Evolutionary conservation across 2,797 vertebrate species (phyloP), one percentile per base, ranked within the genome.

Genomic region (Strix occidentalis): DNA sequence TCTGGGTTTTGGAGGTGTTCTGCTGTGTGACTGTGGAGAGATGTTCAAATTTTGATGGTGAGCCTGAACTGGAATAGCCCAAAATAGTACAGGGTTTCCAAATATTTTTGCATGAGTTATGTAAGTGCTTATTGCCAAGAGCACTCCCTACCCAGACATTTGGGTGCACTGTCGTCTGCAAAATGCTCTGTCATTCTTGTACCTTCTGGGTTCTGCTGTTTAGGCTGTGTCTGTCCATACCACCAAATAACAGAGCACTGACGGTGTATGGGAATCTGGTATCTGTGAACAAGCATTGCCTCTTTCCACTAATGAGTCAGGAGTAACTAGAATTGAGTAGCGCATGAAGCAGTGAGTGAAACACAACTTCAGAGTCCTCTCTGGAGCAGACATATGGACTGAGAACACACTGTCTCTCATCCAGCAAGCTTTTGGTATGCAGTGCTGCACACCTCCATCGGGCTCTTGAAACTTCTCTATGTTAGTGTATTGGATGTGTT

Each of bases 251-350:
- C 0, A 2, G 31, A 53, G 33, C 21, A 5, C 37, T 20, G n/a
- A 5, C 2, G 4, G 35, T 21, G 3, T 35, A 5, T 9, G 16
- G 37, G 61, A 39, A 19, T 13, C 1, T 4, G 75, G 10, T 3
- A 16, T 23, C 61, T 64, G n/a, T 19, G 66, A 65, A 43, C 13
- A 29, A 45, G 65, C 29, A 39, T 39, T 4, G 3, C 54, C 33
- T 72, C 29, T 58, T 74, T 39, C 46, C 31, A 9, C 23, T 43
- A 6, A 17, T 16, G 71, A n/a, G 11, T 24, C 7, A 21, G 41
- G 35, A 84, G 26, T 75, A 35, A n/a, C 66, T 60, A 63, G 51
- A 26, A 81, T 41, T 9, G 63, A 18, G 6, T 16, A 75, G 46
- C 54, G 31, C 23, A 46, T 58, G 48, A 68, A 74, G 31, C 37